These are phyloP conservation scores for Lochmaea capreae DNA, from an alignment of 2,888 invertebrate genomes.

Conservation along the genomic window DNA sequence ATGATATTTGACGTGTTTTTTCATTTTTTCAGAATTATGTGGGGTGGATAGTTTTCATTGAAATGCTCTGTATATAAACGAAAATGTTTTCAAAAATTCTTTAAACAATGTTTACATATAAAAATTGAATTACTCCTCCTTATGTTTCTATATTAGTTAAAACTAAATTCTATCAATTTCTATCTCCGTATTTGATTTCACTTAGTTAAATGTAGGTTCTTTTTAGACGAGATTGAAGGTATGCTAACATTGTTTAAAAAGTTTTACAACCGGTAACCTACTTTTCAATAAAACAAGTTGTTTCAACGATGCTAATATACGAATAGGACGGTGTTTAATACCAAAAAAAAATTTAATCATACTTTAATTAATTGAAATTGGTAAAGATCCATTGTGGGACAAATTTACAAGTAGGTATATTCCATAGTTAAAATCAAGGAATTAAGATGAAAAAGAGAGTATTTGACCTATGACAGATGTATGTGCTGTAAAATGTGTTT, in stretches of 20 bases:
- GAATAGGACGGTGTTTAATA: not conserved
- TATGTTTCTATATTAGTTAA: not conserved
- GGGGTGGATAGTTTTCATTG: no score
- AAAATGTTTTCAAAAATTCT: not conserved
- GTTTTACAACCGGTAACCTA: constrained; percentile 15
- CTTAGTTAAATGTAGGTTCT: constrained; percentile 29
- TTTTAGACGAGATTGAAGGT: constrained; percentile 19
- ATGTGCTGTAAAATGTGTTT: no score
- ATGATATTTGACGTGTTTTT: no score
- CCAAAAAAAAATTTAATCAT: not conserved
- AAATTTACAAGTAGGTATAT: no score
- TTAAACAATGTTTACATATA: not conserved
- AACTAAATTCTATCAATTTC: not conserved
- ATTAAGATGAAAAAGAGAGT: no score
- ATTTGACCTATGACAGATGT: no score
- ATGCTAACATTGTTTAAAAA: constrained; percentile 27
- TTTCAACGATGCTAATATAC: not conserved
- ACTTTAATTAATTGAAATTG: no score
- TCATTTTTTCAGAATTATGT: no score
- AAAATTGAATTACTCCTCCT: not conserved
- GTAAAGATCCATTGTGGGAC: no score
- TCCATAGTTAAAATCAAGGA: no score
- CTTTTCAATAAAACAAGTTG: constrained; percentile 9
- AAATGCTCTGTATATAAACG: no score
- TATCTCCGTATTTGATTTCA: constrained; percentile 23